phyloP scores from a whole-genome alignment of 2,797 vertebrate genomes.

The Myotis myotis region DNA sequence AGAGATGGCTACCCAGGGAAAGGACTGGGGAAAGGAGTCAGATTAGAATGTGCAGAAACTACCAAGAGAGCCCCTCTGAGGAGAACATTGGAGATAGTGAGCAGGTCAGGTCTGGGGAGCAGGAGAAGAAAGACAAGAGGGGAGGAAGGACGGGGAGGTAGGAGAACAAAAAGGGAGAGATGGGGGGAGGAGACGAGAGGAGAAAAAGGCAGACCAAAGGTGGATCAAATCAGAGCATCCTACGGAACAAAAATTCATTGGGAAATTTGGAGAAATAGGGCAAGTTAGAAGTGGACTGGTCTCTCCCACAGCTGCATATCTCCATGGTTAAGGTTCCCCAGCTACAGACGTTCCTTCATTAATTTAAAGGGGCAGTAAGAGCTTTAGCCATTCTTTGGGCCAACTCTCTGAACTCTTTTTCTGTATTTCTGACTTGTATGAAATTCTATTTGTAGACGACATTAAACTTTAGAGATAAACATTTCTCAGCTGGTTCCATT shows the following conservation, averaged over 20 bases:
- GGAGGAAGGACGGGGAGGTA: too few relatives aligned
- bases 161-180: neutral
- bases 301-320: neutral
- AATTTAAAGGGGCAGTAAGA: neutral
- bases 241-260: neutral
- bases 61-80: neutral
- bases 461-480: constrained; percentile 8
- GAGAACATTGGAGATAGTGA: neutral
- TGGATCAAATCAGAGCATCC: neutral
- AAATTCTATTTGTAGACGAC: constrained; percentile 7
- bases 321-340: neutral
- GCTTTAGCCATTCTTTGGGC: neutral
- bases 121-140: neutral
- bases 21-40: neutral
- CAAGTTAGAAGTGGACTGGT: too few relatives aligned
- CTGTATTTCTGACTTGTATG: neutral
- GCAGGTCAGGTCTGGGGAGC: neutral
- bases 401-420: neutral
- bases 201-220: neutral
- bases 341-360: neutral
- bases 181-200: neutral
- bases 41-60: neutral
- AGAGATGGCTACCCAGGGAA: neutral
- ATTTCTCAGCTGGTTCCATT: constrained; percentile 19
- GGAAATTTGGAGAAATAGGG: neutral